Evolutionary conservation across 2,888 invertebrate genomes (phyloP).

Genomic region (Phanerotoma sp.): DNA sequence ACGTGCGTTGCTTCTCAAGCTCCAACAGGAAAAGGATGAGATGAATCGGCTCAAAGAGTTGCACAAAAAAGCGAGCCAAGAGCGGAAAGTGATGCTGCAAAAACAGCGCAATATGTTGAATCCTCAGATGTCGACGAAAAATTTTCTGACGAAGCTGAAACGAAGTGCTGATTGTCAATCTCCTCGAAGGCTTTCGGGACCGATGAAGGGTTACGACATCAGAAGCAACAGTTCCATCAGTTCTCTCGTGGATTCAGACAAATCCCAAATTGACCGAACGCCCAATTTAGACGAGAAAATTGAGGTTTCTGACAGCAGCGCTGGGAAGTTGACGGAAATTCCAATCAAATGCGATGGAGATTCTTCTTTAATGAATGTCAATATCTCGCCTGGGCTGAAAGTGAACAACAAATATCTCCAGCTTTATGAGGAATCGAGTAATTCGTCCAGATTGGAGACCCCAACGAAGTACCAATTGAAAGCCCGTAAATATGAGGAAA

Average conservation of each 20-base stretch:
- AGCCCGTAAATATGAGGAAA: conserved; percentile 53
- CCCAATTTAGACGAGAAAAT: conserved; percentile 43
- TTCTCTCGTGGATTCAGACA: conserved; percentile 54
- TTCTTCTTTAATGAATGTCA: too few species aligned
- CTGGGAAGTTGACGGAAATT: conserved; percentile 36
- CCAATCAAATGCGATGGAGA: conserved; percentile 30
- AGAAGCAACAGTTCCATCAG: conserved; percentile 57
- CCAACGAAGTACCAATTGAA: conserved; percentile 46
- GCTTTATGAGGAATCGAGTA: conserved; percentile 34
- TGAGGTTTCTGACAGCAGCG: conserved; percentile 39
- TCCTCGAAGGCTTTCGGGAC: conserved; percentile 57
- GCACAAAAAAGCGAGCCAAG: conserved; percentile 61
- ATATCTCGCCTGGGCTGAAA: too few species aligned
- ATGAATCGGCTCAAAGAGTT: conserved; percentile 64
- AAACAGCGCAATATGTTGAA: conserved; percentile 62
- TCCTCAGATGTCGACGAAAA: conserved; percentile 60
- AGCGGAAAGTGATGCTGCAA: conserved; percentile 60
- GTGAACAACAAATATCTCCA: conserved; percentile 32
- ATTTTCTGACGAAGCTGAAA: conserved; percentile 59
- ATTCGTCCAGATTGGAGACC: conserved; percentile 28
- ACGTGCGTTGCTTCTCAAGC: conserved; percentile 65
- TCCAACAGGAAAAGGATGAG: conserved; percentile 70
- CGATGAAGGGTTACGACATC: conserved; percentile 60
- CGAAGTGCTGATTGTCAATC: conserved; percentile 56
- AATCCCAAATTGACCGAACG: conserved; percentile 52